These are phyloP conservation scores for Oreochromis tanganicae DNA, from an alignment of 2,113 vertebrate genomes.

Conservation along the genomic window DNA sequence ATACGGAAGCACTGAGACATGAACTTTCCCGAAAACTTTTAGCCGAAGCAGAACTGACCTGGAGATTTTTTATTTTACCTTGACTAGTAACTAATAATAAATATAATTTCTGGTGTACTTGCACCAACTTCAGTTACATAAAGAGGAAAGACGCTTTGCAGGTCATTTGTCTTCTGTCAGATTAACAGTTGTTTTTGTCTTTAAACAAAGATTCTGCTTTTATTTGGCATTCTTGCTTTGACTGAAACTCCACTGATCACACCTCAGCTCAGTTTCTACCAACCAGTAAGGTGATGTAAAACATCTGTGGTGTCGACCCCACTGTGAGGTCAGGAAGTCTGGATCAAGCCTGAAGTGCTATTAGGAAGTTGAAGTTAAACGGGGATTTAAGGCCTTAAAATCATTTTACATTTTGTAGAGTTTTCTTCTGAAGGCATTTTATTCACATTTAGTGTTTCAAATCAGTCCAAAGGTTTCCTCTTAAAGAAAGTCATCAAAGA, in stretches of 20 bases:
- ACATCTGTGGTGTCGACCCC: not conserved
- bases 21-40: not conserved
- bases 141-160: not conserved
- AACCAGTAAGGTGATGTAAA: not conserved
- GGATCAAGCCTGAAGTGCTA: not conserved
- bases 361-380: not conserved
- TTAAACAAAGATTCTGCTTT: not conserved
- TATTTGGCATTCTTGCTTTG: not conserved
- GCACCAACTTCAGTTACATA: not conserved
- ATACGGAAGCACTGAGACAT: not conserved
- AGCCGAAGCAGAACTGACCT: not conserved
- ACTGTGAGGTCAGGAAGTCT: not conserved
- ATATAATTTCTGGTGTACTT: not conserved
- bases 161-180: not conserved
- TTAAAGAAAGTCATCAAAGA: not conserved
- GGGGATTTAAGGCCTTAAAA: not conserved
- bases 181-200: not conserved
- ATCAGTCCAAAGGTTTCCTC: not conserved
- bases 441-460: not conserved
- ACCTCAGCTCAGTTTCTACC: not conserved
- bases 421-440: not conserved
- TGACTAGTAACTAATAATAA: not conserved
- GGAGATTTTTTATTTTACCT: not conserved
- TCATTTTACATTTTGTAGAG: not conserved
- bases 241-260: not conserved